Conservation (phyloP, 2,888 invertebrate species). For the Stegophylla sp. region DNA sequence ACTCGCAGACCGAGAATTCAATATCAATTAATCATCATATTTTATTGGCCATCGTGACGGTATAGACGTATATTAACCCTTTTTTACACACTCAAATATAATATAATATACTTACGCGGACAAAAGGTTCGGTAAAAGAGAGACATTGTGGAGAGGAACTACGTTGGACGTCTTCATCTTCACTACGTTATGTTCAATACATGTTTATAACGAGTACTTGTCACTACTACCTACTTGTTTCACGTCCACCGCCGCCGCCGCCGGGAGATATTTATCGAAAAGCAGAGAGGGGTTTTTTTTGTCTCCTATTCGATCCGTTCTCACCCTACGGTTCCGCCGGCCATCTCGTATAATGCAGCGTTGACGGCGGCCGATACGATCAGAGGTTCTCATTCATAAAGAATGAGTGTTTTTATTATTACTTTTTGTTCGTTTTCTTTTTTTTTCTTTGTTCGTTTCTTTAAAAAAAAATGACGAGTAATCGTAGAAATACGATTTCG, state of each 20-base stretch:
- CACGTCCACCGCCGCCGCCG: constrained; percentile 17
- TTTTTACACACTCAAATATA: neutral
- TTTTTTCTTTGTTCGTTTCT: too few species aligned
- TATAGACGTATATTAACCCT: neutral
- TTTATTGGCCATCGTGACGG: constrained; percentile 11
- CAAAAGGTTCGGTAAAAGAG: too few species aligned
- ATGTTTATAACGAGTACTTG: neutral
- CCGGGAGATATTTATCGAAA: constrained; percentile 27
- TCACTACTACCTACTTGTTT: constrained; percentile 15
- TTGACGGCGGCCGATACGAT: constrained; percentile 20
- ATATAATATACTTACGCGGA: neutral
- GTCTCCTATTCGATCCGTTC: constrained; percentile 27
- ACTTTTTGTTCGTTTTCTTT: neutral
- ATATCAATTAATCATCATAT: constrained; percentile 53
- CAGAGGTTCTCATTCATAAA: constrained; percentile 33
- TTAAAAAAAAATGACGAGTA: constrained; percentile 16
- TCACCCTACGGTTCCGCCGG: constrained; percentile 18
- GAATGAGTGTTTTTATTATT: constrained; percentile 12
- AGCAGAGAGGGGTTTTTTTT: neutral
- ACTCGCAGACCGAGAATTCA: neutral
- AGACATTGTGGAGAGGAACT: neutral
- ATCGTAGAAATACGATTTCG: neutral
- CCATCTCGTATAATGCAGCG: neutral
- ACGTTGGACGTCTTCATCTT: neutral
- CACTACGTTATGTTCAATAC: too few species aligned